Conservation (phyloP, 2,797 vertebrate genomes). For the Falco peregrinus region DNA sequence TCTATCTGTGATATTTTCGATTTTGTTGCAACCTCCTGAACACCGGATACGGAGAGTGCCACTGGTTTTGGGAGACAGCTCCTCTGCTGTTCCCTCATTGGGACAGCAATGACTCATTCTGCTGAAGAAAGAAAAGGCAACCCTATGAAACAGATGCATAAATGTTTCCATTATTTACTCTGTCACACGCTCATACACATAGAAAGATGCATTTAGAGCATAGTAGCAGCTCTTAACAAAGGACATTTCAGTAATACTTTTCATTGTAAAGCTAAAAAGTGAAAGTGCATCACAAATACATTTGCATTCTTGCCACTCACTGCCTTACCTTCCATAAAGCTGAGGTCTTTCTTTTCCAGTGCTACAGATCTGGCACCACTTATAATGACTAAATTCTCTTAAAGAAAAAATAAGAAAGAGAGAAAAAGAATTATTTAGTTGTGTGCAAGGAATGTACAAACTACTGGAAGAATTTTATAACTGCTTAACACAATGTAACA, state of each 20-base stretch:
- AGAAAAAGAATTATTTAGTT: background rate
- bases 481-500: background rate
- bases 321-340: background rate
- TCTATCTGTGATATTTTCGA: background rate
- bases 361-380: background rate
- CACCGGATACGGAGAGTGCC: background rate
- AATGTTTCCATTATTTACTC: background rate
- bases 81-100: background rate
- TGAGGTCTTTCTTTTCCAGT: background rate
- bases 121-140: background rate
- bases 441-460: background rate
- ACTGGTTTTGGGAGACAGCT: background rate
- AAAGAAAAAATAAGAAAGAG: background rate
- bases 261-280: background rate
- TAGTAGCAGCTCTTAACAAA: background rate
- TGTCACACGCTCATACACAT: background rate
- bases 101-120: background rate
- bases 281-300: background rate
- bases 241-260: background rate
- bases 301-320: background rate
- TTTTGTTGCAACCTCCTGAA: background rate
- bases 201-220: background rate
- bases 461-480: slow-evolving; percentile 5
- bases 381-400: background rate
- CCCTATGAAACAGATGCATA: background rate